Base-by-base conservation (phyloP, 2,113 vertebrate species). In the Pseudorectes ferrugineus region DNA sequence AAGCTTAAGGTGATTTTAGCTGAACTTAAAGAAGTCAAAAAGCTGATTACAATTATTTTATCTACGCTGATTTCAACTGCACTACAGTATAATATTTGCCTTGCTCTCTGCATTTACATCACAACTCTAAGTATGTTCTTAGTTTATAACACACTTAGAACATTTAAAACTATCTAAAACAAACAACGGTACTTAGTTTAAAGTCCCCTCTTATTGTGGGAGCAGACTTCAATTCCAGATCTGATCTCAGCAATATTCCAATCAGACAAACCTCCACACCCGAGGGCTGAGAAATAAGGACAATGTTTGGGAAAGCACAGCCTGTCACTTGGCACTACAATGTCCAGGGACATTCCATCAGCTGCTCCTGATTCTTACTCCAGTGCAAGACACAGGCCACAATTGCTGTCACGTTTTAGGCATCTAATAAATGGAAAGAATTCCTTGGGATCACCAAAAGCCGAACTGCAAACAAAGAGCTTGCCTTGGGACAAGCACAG, bases 31-130 rank as follows among this genome's bases (percentile, higher is more conserved):
- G 8, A 72, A 54, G 35, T 11, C 40, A 63, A 49, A 62, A 86
- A 40, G 12, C 9, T 33, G 9, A 29, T 25, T 14, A 43, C 12
- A 36, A 9, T 26, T 57, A 11, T 26, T 95, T 54, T 22, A 83
- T 33, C 38, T 15, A 25, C 5, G 10, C 10, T 11, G 40, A 68
- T 16, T 57, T 2, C 45, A 92, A 65, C 21, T 31, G 23, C 38
- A 45, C 2, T 0, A 8, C 3, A 35, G 4, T 9, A 10, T 16
- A 8, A 5, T 0, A 17, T 67, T 55, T 82, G 48, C n/a, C 26
- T 36, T 63, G 16, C 23, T 65, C 48, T 63, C 58, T 49, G 17
- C 14, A 3, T n/a, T 82, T 28, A 59, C 66, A 61, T 57, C 28
- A 8, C 20, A 62, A 24, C 5, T 51, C 0, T 11, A 62, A 72